Base-by-base conservation (phyloP, 2,797 vertebrate species). In the Cyprinodon diabolis region DNA sequence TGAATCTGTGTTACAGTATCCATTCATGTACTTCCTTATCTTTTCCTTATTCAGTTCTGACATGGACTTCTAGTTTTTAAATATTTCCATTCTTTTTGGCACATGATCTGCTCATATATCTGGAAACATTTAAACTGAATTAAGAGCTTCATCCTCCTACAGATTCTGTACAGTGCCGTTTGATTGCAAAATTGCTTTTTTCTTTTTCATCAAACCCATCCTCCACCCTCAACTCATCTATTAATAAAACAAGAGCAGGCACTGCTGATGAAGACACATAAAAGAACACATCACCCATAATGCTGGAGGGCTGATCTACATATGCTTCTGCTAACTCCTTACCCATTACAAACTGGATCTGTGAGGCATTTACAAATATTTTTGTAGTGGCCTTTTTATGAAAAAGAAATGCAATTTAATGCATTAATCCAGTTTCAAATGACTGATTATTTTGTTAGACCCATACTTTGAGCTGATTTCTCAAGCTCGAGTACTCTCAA, bases 61-160 rank as follows among this genome's bases (percentile, higher is more conserved):
- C 96, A 96, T 90, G 96, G 95, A 84, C 95, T 93, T 81, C 93
- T 87, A 54, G 93, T 94, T 85, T 95, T 92, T 81, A 95, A 97
- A 90, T 96, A 96, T 82, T 97, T 96, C 96, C 96, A 97, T 91
- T 97, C 95, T 84, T 94, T 92, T 84, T 96, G 95, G 3, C 94
- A 94, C 94, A 96, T 93, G 77, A 96, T 95, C 96, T 97, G 92
- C 72, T 84, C 87, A 90, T 55, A 86, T 85, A 60, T 37, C 8
- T 56, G 86, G 84, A 91, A 83, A 80, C 77, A 81, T 49, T 82
- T 6, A 80, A 78, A 89, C 66, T 89, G 66, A 84, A 76, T 43
- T 70, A 62, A 90, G 74, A 82, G 58, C 74, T 57, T 54, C 45
- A 66, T 81, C 60, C 67, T 65, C 56, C 69, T 40, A 1, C 6